Evolutionary conservation across 1,140 invertebrate genomes (phyloP).

Genomic region (Nephotettix cincticeps): DNA sequence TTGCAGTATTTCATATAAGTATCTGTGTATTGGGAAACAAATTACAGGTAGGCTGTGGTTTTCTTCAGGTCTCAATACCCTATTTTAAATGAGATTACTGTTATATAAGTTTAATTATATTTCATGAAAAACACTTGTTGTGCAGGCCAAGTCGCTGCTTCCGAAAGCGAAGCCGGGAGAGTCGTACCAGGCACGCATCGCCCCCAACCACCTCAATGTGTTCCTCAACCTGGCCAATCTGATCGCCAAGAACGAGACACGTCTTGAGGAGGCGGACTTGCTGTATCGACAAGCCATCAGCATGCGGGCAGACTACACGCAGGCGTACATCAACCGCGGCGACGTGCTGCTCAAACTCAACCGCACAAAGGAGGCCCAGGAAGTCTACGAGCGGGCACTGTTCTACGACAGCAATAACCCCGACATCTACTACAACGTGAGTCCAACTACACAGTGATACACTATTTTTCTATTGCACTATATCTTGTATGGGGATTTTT

Average conservation of each 20-base stretch:
- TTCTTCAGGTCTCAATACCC: too few species aligned
- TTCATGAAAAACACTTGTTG: too few species aligned
- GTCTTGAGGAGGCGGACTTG: slow-evolving; percentile 91
- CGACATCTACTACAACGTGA: slow-evolving; percentile 96
- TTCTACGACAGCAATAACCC: slow-evolving; percentile 93
- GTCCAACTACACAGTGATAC: slow-evolving; percentile 41
- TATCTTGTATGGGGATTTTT: too few species aligned
- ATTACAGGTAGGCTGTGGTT: too few species aligned
- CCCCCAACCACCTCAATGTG: slow-evolving; percentile 94
- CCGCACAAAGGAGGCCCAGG: slow-evolving; percentile 90
- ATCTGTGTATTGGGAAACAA: too few species aligned
- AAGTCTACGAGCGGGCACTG: slow-evolving; percentile 91
- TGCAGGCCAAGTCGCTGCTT: slow-evolving; percentile 78
- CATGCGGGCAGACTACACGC: slow-evolving; percentile 95
- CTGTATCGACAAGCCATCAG: slow-evolving; percentile 91
- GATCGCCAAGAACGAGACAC: slow-evolving; percentile 88
- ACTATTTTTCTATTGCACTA: too few species aligned
- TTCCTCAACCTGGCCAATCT: slow-evolving; percentile 95
- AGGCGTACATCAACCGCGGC: slow-evolving; percentile 95
- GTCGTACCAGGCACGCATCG: slow-evolving; percentile 92
- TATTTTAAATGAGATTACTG: too few species aligned
- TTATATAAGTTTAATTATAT: too few species aligned
- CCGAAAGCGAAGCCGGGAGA: slow-evolving; percentile 90
- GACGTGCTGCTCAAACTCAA: slow-evolving; percentile 95
- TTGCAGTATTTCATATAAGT: too few species aligned